Base-by-base conservation (phyloP, 2,888 invertebrate genomes). In the Xiphydria camelus region DNA sequence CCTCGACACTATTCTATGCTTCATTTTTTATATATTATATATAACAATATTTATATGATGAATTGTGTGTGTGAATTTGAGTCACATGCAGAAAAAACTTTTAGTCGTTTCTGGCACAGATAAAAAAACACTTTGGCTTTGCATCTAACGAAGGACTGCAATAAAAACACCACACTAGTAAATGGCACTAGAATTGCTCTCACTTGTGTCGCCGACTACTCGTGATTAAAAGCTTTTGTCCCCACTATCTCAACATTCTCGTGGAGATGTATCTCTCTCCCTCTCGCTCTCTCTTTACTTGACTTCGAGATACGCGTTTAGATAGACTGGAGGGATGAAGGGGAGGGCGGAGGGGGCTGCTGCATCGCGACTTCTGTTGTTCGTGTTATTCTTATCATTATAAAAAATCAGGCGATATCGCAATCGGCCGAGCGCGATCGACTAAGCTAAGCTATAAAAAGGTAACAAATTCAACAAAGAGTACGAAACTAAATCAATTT, bases 11-110 rank as follows among this genome's bases (percentile, higher is more conserved):
- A 70, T 57, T 59, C 67, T 72, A 69, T 64, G 57, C 66, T 68
- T 67, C 62, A 60, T 57, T 62, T 62, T 62, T 59, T 66, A 78
- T 78, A 77, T 78, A 76, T 77, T 79, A 78, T 79, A 78, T 79
- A 78, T 80, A 80, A 80, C 79, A 79, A 79, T 80, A 80, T 80
- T 78, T 78, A 78, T 77, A 77, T 70, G 76, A 73, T 71, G 68
- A 75, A 71, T 69, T 64, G 66, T n/a, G n/a, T n/a, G n/a, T n/a
- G n/a, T 70, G 66, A 68, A 75, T 72, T 66, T 65, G 68, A 70
- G 66, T 75, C 71, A 70, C 71, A 74, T 70, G 72, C 71, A 73
- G 70, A 76, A 68, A 70, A 65, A 72, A 71, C 66, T 64, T 59
- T 64, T 57, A 62, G 64, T 70, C 51, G 58, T 75, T 76, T 76